Base-by-base conservation (phyloP, 2,888 invertebrate species). In the Cerceris rybyensis region DNA sequence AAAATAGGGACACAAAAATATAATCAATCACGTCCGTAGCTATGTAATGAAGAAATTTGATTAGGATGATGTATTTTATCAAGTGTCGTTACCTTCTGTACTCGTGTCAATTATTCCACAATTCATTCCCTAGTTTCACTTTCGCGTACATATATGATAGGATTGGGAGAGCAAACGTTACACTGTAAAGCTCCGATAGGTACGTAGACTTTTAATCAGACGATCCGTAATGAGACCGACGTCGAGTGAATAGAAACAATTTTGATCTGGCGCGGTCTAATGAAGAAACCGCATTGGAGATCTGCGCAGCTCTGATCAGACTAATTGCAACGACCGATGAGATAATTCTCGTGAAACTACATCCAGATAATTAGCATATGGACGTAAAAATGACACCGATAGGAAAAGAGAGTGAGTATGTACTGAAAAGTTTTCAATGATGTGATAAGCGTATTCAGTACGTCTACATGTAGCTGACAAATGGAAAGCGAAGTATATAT, bases 191-290 rank as follows among this genome's bases (percentile, higher is more conserved):
- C 14, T 28, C 9, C 58, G 17, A 41, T 55, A 49, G 73, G 54
- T 67, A 55, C 69, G 63, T 70, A 28, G 73, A 66, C 52, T 78
- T 83, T 81, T 83, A 83, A 83, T 83, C 81, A 81, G 72, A 61
- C 70, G 70, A 50, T 60, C 54, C 57, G 75, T 78, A 83, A 82
- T 77, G 77, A 74, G 80, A 59, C 65, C 69, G 68, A 54, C 63
- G 80, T 60, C 43, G 70, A 39, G 42, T 28, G 52, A 54, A 71
- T 58, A 63, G 59, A 75, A 57, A 71, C 71, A 72, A 60, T 78
- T 75, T 81, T 72, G 75, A 83, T 78, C 83, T 68, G 69, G 57
- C 68, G 58, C 55, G 73, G 54, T 28, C 80, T 61, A 76, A 80
- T 60, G 82, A 82, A 82, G 61, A 43, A 68, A 60, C 50, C 72